Conservation (phyloP, 2,797 vertebrate species). For the Oreortyx pictus region DNA sequence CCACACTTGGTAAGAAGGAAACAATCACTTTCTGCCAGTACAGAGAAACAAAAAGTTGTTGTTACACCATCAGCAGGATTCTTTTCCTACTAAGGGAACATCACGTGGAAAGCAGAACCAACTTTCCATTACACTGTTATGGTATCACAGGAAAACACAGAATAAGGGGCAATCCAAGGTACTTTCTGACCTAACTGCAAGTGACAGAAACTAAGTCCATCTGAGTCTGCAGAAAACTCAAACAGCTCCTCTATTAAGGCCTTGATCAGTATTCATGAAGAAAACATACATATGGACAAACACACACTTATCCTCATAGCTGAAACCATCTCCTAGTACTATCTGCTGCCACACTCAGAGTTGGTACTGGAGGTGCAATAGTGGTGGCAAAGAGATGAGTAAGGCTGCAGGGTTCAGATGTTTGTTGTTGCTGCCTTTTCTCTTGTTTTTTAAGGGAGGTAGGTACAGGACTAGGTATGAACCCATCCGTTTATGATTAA, state of each 20-base stretch:
- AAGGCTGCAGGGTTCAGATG: not conserved
- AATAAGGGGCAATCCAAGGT: not conserved
- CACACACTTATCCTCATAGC: not conserved
- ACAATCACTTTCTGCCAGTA: not conserved
- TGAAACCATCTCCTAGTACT: not conserved
- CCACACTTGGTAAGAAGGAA: not conserved
- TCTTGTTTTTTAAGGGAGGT: not conserved
- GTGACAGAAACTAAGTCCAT: not conserved
- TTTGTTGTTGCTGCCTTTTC: not conserved
- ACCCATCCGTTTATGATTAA: not conserved
- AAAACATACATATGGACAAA: not conserved
- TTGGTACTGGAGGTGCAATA: not conserved
- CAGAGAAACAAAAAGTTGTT: rapidly evolving
- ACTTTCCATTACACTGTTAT: not conserved
- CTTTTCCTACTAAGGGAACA: not conserved
- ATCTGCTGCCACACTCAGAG: not conserved
- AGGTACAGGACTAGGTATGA: not conserved
- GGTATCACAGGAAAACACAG: not conserved
- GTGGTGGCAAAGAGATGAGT: rapidly evolving
- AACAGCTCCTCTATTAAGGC: not conserved
- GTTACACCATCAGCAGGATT: not conserved
- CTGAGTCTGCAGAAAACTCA: not conserved
- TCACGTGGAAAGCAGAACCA: not conserved
- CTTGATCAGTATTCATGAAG: not conserved
- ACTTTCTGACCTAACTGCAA: not conserved